These are phyloP conservation scores for Mesembrinibis cayennensis DNA, from an alignment of 2,113 vertebrate species.

Conservation along the genomic window DNA sequence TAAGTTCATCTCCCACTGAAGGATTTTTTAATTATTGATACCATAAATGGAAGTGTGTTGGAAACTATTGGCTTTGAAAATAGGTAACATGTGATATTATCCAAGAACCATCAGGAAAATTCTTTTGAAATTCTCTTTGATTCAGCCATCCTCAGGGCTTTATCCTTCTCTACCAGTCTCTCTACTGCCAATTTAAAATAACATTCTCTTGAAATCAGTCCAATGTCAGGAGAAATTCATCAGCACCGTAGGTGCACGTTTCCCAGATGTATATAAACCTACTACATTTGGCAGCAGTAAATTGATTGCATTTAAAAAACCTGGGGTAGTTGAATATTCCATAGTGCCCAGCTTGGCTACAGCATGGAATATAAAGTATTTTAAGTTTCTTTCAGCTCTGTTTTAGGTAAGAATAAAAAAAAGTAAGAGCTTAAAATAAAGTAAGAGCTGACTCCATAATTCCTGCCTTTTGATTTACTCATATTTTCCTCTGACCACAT, in stretches of 20 bases:
- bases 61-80: slow-evolving; percentile 69
- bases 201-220: slow-evolving; percentile 64
- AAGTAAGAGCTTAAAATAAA: not conserved
- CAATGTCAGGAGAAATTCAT: slow-evolving; percentile 67
- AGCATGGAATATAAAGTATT: slow-evolving; percentile 30
- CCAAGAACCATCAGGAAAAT: slow-evolving; percentile 65
- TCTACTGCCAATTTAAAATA: slow-evolving; percentile 68
- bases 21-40: slow-evolving; percentile 66
- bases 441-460: not conserved
- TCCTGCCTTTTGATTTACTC: not conserved
- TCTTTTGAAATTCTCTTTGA: slow-evolving; percentile 70
- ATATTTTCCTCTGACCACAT: not conserved
- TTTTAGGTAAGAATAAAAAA: not conserved
- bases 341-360: slow-evolving; percentile 8
- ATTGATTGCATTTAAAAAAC: slow-evolving; percentile 66
- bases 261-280: slow-evolving; percentile 58
- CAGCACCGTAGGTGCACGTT: slow-evolving; percentile 42
- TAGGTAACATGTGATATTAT: slow-evolving; percentile 62
- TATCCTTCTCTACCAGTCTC: slow-evolving; percentile 43
- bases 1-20: slow-evolving; percentile 52
- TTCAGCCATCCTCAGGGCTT: slow-evolving; percentile 55
- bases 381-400: not conserved
- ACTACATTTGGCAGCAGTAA: slow-evolving; percentile 59
- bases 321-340: slow-evolving; percentile 43
- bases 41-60: slow-evolving; percentile 63